Evolutionary conservation across 2,113 vertebrate species (phyloP), one percentile per base, ranked within the genome.

Genomic region (Silurus meridionalis): DNA sequence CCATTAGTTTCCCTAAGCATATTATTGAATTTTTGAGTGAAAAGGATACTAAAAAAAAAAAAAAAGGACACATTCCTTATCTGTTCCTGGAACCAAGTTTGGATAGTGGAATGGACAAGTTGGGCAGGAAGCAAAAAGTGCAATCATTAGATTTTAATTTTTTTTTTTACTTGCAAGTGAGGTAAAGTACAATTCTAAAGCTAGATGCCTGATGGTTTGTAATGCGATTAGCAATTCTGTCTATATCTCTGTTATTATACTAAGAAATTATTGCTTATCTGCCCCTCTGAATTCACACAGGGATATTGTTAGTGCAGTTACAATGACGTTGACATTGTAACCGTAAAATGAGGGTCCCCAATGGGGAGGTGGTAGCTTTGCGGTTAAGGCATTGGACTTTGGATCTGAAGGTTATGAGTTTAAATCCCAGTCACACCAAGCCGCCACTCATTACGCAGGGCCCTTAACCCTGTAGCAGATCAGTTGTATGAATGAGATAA

Each of bases 71-170:
- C 57, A 60, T 80, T 60, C 17, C 55, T 46, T 9, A 37, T 48
- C 28, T 80, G 61, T 80, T 80, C 78, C 23, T 61, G 57, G 78
- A 80, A 58, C 55, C 46, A 9, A 61, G 25, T 61, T 80, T 48
- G 25, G 55, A 60, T 80, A 37, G 55, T 80, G 25, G 55, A 55
- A 37, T 60, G 78, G 77, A 80, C 55, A 46, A n/a, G 55, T 80
- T 80, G 77, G 57, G 61, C 57, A 80, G 25, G 78, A 80, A 80
- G 57, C 58, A 61, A 37, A 60, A 57, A 57, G 23, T 60, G 57
- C 28, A 80, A 61, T 80, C 28, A 61, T 61, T 80, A 80, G 14
- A 61, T 61, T 58, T 79, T 11, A 23, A 21, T 21, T 23, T 3
- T 28, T 13, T 15, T 25, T 1, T 17, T 28, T 9, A 57, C 52